Evolutionary conservation across 1,140 invertebrate genomes (phyloP).

Genomic region (Coelopa frigida): DNA sequence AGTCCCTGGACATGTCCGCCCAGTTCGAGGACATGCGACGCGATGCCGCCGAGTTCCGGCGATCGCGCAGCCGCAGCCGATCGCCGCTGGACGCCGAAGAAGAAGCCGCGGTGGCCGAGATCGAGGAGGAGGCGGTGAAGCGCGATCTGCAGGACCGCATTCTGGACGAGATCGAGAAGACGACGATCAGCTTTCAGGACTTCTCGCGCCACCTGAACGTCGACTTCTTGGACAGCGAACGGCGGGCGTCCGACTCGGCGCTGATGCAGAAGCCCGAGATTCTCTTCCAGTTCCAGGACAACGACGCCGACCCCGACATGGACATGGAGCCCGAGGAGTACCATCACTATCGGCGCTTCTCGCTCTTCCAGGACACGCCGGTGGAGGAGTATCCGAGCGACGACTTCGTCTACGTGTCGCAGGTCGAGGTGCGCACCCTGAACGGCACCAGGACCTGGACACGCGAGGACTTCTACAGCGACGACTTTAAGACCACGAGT

Average conservation of each 20-base stretch:
- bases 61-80: slow-evolving; percentile 35
- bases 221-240: slow-evolving; percentile 34
- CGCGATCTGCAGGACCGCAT: slow-evolving; percentile 31
- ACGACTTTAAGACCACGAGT: slow-evolving; percentile 17
- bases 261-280: slow-evolving; percentile 21
- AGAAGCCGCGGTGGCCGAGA: slow-evolving; percentile 15
- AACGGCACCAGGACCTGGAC: slow-evolving; percentile 34
- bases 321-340: slow-evolving; percentile 37
- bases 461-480: slow-evolving; percentile 32
- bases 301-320: slow-evolving; percentile 14
- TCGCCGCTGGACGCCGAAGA: slow-evolving; percentile 23
- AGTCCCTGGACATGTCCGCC: slow-evolving; percentile 14
- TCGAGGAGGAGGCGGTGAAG: slow-evolving; percentile 24
- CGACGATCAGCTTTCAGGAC: slow-evolving; percentile 24
- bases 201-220: slow-evolving; percentile 33
- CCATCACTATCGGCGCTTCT: slow-evolving; percentile 38
- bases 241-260: slow-evolving; percentile 35
- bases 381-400: slow-evolving; percentile 39
- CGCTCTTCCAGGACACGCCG: slow-evolving; percentile 34
- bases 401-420: slow-evolving; percentile 35
- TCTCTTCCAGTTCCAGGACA: slow-evolving; percentile 10
- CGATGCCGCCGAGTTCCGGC: slow-evolving; percentile 30
- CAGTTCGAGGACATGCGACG: slow-evolving; percentile 31
- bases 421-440: slow-evolving; percentile 31
- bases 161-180: slow-evolving; percentile 22